Base-by-base conservation (phyloP, 2,797 vertebrate species). In the Xyrichtys novacula region DNA sequence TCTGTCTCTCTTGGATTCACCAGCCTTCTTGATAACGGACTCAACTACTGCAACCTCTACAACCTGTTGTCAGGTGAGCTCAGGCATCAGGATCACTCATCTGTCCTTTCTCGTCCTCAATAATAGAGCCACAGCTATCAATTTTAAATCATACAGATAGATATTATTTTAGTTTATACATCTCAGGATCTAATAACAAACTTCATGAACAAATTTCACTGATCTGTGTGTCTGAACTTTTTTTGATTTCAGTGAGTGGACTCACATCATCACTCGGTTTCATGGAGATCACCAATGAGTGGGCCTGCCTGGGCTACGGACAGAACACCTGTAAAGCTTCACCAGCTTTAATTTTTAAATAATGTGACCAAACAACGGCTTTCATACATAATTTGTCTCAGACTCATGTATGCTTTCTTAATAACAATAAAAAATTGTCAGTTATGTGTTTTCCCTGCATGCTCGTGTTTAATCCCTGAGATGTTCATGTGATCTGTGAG, bases 31-130 rank as follows among this genome's bases (percentile, higher is more conserved):
- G 85, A 86, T 23, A 7, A 50, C 0, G 79, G 71, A 17, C 32
- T 71, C 25, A 87, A 82, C 31, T 88, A 88, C 79, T 88, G 87
- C 76, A 88, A 88, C 78, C 65, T 86, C 38, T 69, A 74, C 66
- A 64, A 76, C 57, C 63, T 88, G 29, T 40, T 88, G 34, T 36
- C 56, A 76, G 84, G 88, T 90, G 29, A 80, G 55, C 11, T 26
- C 12, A 54, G 47, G 17, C 10, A 5, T 6, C 9, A 43, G 6
- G 4, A 26, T 20, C 50, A n/a, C n/a, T n/a, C n/a, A n/a, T n/a
- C n/a, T n/a, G n/a, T n/a, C n/a, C n/a, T n/a, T n/a, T n/a, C n/a
- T n/a, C n/a, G n/a, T n/a, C n/a, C n/a, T n/a, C n/a, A n/a, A n/a
- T n/a, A n/a, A n/a, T n/a, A n/a, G n/a, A n/a, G n/a, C n/a, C n/a